Percentiles rank a stretch among this genome's conserved stretches.
Evolutionary conservation across 2,113 vertebrate species (phyloP).

Genomic region (Python bivittatus): DNA sequence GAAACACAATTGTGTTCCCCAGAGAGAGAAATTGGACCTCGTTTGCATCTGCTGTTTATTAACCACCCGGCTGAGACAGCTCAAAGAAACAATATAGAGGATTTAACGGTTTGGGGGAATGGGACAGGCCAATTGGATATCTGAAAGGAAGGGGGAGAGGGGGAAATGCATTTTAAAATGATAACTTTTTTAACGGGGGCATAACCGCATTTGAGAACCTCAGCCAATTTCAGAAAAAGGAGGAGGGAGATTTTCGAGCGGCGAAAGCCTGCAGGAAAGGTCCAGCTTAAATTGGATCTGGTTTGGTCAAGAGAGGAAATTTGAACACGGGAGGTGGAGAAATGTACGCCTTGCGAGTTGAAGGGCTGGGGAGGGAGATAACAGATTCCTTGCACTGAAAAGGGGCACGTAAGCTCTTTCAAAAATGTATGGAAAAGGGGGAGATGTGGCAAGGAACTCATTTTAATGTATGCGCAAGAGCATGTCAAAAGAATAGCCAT

Average conservation of each 20-base stretch:
- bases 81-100: slow-evolving; percentile 50
- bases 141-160: background rate
- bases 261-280: background rate
- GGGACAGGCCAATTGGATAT: slow-evolving; percentile 42
- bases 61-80: slow-evolving; percentile 47
- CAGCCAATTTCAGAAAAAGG: background rate
- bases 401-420: background rate
- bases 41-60: slow-evolving; percentile 60
- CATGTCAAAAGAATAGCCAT: background rate
- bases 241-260: no score
- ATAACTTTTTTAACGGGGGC: background rate
- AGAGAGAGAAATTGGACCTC: slow-evolving; percentile 47
- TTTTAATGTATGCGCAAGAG: background rate
- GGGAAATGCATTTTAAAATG: background rate
- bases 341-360: rapidly evolving
- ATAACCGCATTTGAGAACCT: background rate
- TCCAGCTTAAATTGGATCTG: background rate
- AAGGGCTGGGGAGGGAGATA: background rate
- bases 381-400: rapidly evolving
- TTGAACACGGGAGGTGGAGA: rapidly evolving
- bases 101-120: slow-evolving; percentile 57
- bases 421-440: background rate
- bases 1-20: slow-evolving; percentile 60
- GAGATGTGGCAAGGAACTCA: background rate
- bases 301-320: rapidly evolving